Base-by-base conservation (phyloP, 2,113 vertebrate species). In the Scartelaos histophorus region DNA sequence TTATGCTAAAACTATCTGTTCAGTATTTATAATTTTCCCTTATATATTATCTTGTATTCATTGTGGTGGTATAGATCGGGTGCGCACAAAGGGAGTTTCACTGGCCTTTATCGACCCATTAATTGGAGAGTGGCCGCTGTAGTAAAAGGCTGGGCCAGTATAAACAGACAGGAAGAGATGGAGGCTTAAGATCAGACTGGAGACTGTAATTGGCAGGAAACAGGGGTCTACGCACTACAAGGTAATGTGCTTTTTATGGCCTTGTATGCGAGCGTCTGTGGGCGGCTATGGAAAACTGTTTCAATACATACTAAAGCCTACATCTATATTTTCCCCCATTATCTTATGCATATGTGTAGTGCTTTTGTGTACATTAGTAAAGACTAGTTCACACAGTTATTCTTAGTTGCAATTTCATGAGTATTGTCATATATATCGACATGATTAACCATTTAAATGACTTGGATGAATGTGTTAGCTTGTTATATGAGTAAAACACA, bases 191-290 rank as follows among this genome's bases (percentile, higher is more conserved):
- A 88, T 85, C 82, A 81, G 82, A 71, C 83, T 47, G 34, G 70
- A 66, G 76, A 80, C 78, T 85, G 79, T 87, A 89, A 87, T 87
- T 86, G 86, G 82, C 88, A 89, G 89, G 86, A 88, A 89, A 82
- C 69, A 82, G 84, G 73, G 74, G 84, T 80, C 79, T 85, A 85
- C 86, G 83, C 82, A 85, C 85, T 89, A 29, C 4, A 83, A 76
- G 25, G 51, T 86, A 87, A 87, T 89, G 87, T 87, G 83, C 66
- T 86, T 88, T 89, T 89, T 87, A 89, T 87, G 90, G 83, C 78
- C 73, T 78, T 25, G 15, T 6, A 3, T 21, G 17, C 25, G 46
- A 45, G 11, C 25, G 58, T 47, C 3, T 19, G 9, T 35, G 61
- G 34, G 61, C 34, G 19, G 61, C 29, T 13, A 38, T 64, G 61